Conservation (phyloP, 2,888 invertebrate genomes). For the Helicoverpa assulta region DNA sequence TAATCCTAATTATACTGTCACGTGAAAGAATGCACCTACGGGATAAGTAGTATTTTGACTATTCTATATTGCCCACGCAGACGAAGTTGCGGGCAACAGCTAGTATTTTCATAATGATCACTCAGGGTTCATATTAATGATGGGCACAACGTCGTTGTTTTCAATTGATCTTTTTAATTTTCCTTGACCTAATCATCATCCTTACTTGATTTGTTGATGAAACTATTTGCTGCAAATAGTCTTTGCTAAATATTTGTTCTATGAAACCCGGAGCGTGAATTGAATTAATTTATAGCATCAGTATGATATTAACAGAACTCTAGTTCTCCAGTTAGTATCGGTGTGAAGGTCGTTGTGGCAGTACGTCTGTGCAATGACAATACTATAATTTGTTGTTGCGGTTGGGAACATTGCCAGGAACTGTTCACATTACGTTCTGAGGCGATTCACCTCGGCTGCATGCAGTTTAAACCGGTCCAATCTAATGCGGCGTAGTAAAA, state of each 20-base stretch:
- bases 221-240: constrained; percentile 58
- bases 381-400: constrained; percentile 68
- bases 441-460: constrained; percentile 68
- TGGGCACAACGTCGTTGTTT: constrained; percentile 17
- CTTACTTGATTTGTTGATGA: constrained; percentile 50
- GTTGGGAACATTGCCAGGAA: constrained; percentile 77
- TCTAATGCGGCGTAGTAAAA: constrained; percentile 42
- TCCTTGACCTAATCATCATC: constrained; percentile 63
- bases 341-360: constrained; percentile 68
- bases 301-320: constrained; percentile 61
- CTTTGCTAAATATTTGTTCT: constrained; percentile 56
- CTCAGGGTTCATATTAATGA: constrained; percentile 4
- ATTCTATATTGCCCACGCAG: no score
- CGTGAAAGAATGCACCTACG: no score
- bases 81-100: no score
- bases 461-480: constrained; percentile 61
- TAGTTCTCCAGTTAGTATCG: constrained; percentile 63
- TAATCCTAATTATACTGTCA: no score
- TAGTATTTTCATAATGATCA: constrained; percentile 6
- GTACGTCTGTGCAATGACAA: constrained; percentile 67
- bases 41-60: no score
- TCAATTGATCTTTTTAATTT: constrained; percentile 68
- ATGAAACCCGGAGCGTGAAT: constrained; percentile 62
- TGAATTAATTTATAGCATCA: constrained; percentile 59
- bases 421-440: constrained; percentile 70